A percentile compares a stretch with the other conserved stretches of the same genome.
Evolutionary conservation across 2,888 invertebrate genomes (phyloP).

Genomic region (Elysia crispata): DNA sequence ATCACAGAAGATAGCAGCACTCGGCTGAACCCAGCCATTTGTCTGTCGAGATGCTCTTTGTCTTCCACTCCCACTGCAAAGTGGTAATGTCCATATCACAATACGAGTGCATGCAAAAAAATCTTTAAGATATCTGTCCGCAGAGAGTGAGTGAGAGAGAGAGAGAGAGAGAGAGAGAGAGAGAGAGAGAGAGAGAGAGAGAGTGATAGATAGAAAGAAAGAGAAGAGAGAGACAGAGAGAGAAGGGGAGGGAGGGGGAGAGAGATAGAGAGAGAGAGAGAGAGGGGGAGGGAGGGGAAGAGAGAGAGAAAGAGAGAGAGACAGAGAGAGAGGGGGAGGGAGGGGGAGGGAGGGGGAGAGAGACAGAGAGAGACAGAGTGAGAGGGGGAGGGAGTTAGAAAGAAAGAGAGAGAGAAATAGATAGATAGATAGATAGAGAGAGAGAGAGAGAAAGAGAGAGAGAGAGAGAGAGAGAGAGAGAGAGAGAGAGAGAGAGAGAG

Average conservation of each 20-base stretch:
- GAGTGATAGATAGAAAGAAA: too few relatives aligned
- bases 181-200: slow-evolving; percentile 7
- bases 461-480: slow-evolving; percentile 30
- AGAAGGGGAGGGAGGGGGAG: neutral
- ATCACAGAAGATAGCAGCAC: too few relatives aligned
- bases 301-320: slow-evolving; percentile 17
- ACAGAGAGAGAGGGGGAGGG: slow-evolving; percentile 26
- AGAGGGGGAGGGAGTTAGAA: slow-evolving; percentile 7
- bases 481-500: slow-evolving; percentile 23
- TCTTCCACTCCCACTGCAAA: too few relatives aligned
- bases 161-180: slow-evolving; percentile 14
- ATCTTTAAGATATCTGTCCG: neutral
- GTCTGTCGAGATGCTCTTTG: too few relatives aligned
- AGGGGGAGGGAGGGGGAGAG: slow-evolving; percentile 13
- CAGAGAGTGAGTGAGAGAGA: slow-evolving; percentile 17
- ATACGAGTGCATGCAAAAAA: neutral
- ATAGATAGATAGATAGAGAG: too few relatives aligned
- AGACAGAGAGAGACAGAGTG: slow-evolving; percentile 14
- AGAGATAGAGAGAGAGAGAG: too few relatives aligned
- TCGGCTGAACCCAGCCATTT: too few relatives aligned
- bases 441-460: slow-evolving; percentile 18
- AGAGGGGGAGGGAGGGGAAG: neutral
- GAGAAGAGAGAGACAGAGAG: slow-evolving; percentile 29
- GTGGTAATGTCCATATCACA: neutral
- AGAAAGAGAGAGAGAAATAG: too few relatives aligned